Conservation (phyloP, 2,888 invertebrate genomes). For the Spisula solida region DNA sequence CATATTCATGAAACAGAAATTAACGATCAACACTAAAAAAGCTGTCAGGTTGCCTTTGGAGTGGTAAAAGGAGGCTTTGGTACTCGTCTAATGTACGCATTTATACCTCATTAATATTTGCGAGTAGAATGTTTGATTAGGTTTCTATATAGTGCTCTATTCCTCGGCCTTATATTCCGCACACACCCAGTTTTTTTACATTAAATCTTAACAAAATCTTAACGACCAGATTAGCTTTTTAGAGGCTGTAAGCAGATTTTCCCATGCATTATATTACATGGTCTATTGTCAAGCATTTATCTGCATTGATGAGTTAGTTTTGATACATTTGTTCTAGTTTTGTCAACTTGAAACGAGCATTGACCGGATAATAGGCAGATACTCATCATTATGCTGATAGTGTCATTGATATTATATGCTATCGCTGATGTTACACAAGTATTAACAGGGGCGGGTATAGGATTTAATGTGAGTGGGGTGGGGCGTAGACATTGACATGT, state of each 20-base stretch:
- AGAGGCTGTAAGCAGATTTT: conserved; percentile 32
- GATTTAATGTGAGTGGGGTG: too few species aligned
- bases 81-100: background rate
- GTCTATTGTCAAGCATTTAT: conserved; percentile 40
- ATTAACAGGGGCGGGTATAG: too few species aligned
- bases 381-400: conserved; percentile 46
- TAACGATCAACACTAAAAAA: background rate
- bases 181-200: conserved; percentile 38
- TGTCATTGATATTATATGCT: conserved; percentile 40
- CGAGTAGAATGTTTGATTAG: conserved; percentile 55
- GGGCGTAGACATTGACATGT: too few species aligned
- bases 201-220: background rate
- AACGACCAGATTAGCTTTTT: background rate
- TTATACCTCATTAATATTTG: conserved; percentile 42
- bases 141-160: background rate
- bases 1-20: background rate
- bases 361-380: conserved; percentile 24
- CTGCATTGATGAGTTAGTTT: conserved; percentile 29
- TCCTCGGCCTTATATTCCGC: conserved; percentile 6
- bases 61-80: background rate
- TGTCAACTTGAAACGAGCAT: conserved; percentile 44
- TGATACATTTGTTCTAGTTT: conserved; percentile 36
- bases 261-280: conserved; percentile 46
- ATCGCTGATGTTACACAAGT: background rate
- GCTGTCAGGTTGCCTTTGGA: background rate